Percentiles rank a stretch among this genome's conserved stretches.
phyloP scores from a whole-genome alignment of 2,888 invertebrate species.

The Poecilobothrus nobilitatus region DNA sequence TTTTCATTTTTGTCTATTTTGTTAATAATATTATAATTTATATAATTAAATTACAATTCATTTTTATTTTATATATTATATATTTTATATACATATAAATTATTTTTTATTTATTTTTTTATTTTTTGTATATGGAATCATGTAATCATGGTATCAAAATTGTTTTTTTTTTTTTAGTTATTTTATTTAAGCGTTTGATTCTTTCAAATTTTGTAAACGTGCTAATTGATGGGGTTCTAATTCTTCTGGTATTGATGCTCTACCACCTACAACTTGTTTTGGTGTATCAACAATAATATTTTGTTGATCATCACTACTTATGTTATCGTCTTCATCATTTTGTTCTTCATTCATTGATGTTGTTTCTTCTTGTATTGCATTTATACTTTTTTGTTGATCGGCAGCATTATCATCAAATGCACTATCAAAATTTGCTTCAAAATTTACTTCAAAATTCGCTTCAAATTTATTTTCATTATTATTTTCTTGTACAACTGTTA shows the following conservation, averaged over 20 bases:
- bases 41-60: constrained; percentile 2
- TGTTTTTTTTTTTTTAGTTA: neutral
- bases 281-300: constrained; percentile 34
- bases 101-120: neutral
- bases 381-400: constrained; percentile 12
- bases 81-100: no score
- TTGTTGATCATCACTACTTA: constrained; percentile 38
- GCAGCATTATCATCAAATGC: constrained; percentile 41
- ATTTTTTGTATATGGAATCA: neutral
- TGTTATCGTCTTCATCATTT: constrained; percentile 30
- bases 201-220: constrained; percentile 78
- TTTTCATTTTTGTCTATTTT: no score
- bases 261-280: constrained; percentile 65
- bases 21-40: neutral
- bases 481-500: constrained; percentile 15
- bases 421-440: constrained; percentile 43
- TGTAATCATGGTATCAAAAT: no score
- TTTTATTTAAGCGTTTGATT: constrained; percentile 70
- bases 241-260: constrained; percentile 81
- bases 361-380: constrained; percentile 9
- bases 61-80: no score
- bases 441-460: constrained; percentile 40
- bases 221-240: constrained; percentile 82
- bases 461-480: constrained; percentile 22
- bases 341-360: constrained; percentile 21